These are phyloP conservation scores for Psittacara wagleri DNA, from an alignment of 2,113 vertebrate genomes.

Conservation along the genomic window DNA sequence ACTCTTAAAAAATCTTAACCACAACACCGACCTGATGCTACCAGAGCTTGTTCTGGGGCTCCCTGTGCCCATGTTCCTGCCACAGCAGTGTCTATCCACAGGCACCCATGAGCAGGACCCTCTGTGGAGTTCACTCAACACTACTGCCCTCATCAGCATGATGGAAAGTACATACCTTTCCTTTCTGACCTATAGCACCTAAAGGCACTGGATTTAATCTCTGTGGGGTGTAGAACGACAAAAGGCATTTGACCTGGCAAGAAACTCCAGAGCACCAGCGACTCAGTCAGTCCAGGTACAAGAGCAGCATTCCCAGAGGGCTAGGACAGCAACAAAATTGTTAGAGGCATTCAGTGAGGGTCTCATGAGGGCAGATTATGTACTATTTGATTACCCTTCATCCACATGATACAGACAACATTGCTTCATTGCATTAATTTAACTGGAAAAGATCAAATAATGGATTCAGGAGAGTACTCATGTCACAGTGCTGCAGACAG, in stretches of 20 bases:
- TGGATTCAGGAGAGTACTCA: background rate
- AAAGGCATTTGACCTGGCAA: background rate
- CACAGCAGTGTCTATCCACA: background rate
- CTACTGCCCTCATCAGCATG: background rate
- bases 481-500: background rate
- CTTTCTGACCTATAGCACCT: background rate
- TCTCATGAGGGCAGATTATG: background rate
- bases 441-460: background rate
- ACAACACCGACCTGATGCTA: background rate
- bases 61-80: background rate
- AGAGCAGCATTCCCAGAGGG: background rate
- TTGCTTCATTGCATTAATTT: background rate
- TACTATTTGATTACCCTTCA: background rate
- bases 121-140: background rate
- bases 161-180: background rate
- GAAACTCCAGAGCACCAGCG: background rate
- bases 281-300: background rate
- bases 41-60: background rate
- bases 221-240: background rate
- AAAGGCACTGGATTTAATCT: background rate
- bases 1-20: background rate
- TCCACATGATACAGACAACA: background rate
- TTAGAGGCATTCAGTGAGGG: background rate
- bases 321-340: background rate
- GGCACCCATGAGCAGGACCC: fast-evolving